Percentiles rank a stretch among this genome's conserved stretches.
Conservation (phyloP, 1,140 invertebrate genomes). For the Cydia splendana region DNA sequence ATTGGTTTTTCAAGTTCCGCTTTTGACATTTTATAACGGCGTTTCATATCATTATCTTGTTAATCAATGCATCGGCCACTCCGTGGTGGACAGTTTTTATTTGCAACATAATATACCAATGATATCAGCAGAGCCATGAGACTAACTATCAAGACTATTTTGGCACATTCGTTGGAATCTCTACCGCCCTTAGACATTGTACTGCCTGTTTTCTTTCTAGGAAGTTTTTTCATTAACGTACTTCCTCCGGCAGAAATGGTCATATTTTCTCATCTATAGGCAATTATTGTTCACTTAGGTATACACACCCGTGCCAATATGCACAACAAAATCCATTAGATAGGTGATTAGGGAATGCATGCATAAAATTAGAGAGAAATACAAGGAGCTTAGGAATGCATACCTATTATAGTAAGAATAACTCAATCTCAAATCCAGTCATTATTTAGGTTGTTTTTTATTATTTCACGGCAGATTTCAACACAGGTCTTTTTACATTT, state of each 20-base stretch:
- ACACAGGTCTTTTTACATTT: background rate
- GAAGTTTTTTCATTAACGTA: background rate
- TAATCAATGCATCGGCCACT: background rate
- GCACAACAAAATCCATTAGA: background rate
- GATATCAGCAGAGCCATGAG: background rate
- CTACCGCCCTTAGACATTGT: background rate
- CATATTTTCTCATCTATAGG: conserved; percentile 2
- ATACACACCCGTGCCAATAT: background rate
- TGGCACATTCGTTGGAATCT: background rate
- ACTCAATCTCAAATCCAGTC: background rate
- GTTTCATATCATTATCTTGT: background rate
- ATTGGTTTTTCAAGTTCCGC: background rate
- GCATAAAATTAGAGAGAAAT: background rate
- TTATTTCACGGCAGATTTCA: background rate
- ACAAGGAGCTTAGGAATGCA: background rate
- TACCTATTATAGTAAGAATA: background rate
- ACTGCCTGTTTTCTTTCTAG: background rate
- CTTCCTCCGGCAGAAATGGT: background rate
- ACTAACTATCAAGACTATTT: background rate
- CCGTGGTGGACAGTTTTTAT: background rate
- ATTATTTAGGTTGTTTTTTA: background rate
- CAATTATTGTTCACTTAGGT: background rate
- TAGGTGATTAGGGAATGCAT: background rate
- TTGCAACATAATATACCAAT: background rate
- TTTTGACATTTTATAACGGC: background rate